phyloP scores from a whole-genome alignment of 1,140 invertebrate species.

The Drosophila kepulauana region DNA sequence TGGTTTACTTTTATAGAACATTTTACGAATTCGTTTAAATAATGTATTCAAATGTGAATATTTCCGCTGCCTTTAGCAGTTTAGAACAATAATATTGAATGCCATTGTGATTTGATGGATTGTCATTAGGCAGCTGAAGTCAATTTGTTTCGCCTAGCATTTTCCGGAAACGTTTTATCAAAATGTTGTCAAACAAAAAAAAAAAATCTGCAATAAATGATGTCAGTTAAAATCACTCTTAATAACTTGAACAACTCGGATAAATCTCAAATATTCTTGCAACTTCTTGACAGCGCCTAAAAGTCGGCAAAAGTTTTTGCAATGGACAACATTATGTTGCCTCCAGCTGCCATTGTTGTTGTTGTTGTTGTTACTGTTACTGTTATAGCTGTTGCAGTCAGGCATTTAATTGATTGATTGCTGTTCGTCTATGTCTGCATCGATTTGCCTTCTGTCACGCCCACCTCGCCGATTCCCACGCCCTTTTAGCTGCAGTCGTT shows the following conservation, averaged over 20 bases:
- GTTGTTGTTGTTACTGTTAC: not conserved
- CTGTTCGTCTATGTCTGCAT: conserved; percentile 78
- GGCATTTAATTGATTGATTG: conserved; percentile 82
- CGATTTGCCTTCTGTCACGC: conserved; percentile 50
- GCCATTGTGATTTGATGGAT: too few relatives aligned
- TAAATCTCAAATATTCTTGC: conserved; percentile 61
- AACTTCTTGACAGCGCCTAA: conserved; percentile 30
- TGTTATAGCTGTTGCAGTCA: conserved; percentile 51
- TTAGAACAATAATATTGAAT: too few relatives aligned
- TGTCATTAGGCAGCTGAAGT: too few relatives aligned
- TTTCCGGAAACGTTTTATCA: too few relatives aligned
- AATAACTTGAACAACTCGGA: conserved; percentile 30
- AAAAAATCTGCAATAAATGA: not conserved
- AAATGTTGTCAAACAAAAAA: too few relatives aligned
- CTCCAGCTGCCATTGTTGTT: conserved; percentile 26
- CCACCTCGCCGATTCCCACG: conserved; percentile 1
- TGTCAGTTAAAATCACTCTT: not conserved
- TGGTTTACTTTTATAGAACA: too few relatives aligned
- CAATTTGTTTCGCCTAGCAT: too few relatives aligned
- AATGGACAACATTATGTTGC: conserved; percentile 46
- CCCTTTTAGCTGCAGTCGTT: conserved; percentile 41
- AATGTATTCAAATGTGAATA: too few relatives aligned
- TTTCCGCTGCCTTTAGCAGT: too few relatives aligned
- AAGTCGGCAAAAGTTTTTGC: conserved; percentile 47
- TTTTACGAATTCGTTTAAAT: too few relatives aligned